Evolutionary conservation across 1,140 invertebrate species (phyloP), one percentile per base, ranked within the genome.

Genomic region (Drosophila baimaii): DNA sequence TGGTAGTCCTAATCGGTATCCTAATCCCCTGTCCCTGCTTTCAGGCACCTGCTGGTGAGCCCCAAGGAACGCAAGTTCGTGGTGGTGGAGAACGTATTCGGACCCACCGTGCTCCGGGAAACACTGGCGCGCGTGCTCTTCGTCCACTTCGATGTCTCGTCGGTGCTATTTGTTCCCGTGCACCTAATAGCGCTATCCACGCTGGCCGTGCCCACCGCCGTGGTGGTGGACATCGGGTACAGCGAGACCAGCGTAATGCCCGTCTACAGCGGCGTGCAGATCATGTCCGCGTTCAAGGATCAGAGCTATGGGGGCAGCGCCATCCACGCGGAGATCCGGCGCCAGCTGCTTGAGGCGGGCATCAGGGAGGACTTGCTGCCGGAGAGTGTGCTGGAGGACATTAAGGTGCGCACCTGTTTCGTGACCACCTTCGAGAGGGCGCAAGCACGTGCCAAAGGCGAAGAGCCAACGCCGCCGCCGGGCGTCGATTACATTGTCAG

Each of bases 61-160:
- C 97, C 98, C 1, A 99, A 99, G 92, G 98, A 99, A 81, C 93
- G 97, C 15, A 95, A 96, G 90, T 95, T 99, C 55, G 95, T 99
- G 1, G 94, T 99, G 49, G 95, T 99, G 31, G 98, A 99, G 93
- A 98, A 97, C 33, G 93, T 98, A 5, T 93, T 99, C 21, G 95
- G 95, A 37, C 95, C 97, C 1, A 96, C 96, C 3, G 90, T 95
- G 43, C 96, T 98, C 77, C 93, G 97, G 78, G 95, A 98, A 77
- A 97, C 95, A 1, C 92, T 99, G 3, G 98, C 97, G 1, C 97
- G 96, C 93, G 97, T 99, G 15, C 93, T 99, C 10, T 99, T 98
- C 90, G 93, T 94, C 44, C 97, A 99, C 92, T 99, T 96, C 93
- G 98, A 99, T 95, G 97, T 95, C 39, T 93, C 94, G 1, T 95